Evolutionary conservation across 1,140 invertebrate species (phyloP), one percentile per base, ranked within the genome.

Genomic region (Trichomalopsis sarcophagae): DNA sequence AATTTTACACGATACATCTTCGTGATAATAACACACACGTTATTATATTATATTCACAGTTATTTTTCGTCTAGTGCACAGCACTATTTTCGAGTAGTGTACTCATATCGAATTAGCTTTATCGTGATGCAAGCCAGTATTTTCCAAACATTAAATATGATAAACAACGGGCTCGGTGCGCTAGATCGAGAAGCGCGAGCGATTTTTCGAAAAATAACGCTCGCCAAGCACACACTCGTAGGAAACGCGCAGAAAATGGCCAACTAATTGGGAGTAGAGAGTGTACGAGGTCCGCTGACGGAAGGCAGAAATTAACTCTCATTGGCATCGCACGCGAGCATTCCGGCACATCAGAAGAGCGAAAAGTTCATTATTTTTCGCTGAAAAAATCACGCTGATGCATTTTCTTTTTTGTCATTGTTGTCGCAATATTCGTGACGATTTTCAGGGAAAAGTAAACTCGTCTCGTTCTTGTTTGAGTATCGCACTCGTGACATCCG

Each of bases 161-260:
- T 44, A 62, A 71, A 6, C 17, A 71, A 71, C 11, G 40, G 2
- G 33, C 33, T 36, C 33, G 40, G 40, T 44, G 40, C 40, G 7
- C 40, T 10, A 44, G 40, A 44, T 44, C 40, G 40, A 7, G 10
- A 44, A 73, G 9, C 27, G 33, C 27, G 33, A 14, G 3, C 3
- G 69, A 44, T 44, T 33, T 17, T 17, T 30, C 23, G 69, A 73
- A 62, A 62, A 62, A 62, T 62, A 21, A 17, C 5, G 55, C 55
- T 62, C 17, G 17, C 3, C 69, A 4, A 10, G 40, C 40, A 44
- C n/a, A 50, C 47, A 71, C 68, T 14, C 36, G 68, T 30, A 33
- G 21, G 84, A 78, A 88, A 84, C 66, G 62, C 74, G 66, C 7
- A 44, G 81, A 83, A 74, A 76, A 76, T 76, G 68, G 9, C 73